Evolutionary conservation across 2,888 invertebrate genomes (phyloP).

Genomic region (Drosophila anceps): DNA sequence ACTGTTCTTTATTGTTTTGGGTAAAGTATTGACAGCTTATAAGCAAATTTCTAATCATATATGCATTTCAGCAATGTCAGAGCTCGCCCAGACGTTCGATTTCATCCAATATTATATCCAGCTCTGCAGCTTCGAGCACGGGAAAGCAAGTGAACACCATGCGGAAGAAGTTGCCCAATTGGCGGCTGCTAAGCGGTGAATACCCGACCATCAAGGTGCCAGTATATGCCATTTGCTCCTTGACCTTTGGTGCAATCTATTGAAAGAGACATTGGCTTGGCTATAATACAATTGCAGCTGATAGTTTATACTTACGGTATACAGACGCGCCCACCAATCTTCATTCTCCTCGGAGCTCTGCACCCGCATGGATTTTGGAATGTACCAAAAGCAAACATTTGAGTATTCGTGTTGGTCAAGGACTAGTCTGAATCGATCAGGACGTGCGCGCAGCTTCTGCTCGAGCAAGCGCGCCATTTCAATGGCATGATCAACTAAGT

Average conservation of each 20-base stretch:
- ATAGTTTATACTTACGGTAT: conserved; percentile 74
- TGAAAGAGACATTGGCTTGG: too few relatives aligned
- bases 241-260: conserved; percentile 89
- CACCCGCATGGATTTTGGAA: conserved; percentile 87
- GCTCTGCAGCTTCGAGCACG: conserved; percentile 86
- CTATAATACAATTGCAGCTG: neutral
- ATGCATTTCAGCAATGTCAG: conserved; percentile 15
- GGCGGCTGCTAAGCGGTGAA: conserved; percentile 88
- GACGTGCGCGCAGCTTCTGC: conserved; percentile 86
- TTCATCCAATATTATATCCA: conserved; percentile 88
- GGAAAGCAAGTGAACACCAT: conserved; percentile 92
- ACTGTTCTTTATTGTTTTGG: conserved; percentile 8
- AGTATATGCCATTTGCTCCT: conserved; percentile 88
- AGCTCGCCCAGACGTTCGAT: conserved; percentile 88
- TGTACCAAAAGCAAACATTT: conserved; percentile 96
- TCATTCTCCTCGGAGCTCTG: conserved; percentile 79
- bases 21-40: conserved; percentile 3
- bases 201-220: conserved; percentile 92
- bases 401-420: conserved; percentile 89
- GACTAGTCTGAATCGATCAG: conserved; percentile 88
- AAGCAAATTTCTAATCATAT: neutral
- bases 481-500: conserved; percentile 89
- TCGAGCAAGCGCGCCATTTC: conserved; percentile 87
- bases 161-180: conserved; percentile 91
- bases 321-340: conserved; percentile 86